A percentile compares a stretch with the other conserved stretches of the same genome.
These are phyloP conservation scores for Hyperoplus immaculatus DNA, from an alignment of 2,797 vertebrate genomes.

Conservation along the genomic window DNA sequence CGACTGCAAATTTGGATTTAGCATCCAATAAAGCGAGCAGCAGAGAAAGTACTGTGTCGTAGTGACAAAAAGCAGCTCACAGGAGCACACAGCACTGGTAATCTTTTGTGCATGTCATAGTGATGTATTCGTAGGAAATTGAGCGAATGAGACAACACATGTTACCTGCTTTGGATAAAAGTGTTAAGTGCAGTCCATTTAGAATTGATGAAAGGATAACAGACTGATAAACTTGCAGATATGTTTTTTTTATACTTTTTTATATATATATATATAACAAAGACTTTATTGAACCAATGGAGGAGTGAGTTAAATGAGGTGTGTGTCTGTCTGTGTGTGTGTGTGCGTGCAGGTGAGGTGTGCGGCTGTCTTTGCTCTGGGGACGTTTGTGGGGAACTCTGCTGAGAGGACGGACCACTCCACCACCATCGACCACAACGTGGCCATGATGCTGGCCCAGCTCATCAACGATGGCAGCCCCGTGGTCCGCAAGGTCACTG, in stretches of 20 bases:
- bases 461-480: constrained; percentile 97
- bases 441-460: constrained; percentile 98
- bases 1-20: constrained; percentile 42
- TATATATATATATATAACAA: no score
- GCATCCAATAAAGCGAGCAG: constrained; percentile 37
- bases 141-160: neutral
- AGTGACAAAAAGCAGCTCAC: constrained; percentile 25
- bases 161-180: no score
- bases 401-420: constrained; percentile 97
- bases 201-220: neutral
- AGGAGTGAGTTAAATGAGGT: neutral
- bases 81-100: constrained; percentile 19
- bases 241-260: no score
- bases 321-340: neutral
- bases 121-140: constrained; percentile 36
- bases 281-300: neutral
- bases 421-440: constrained; percentile 98
- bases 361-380: constrained; percentile 94
- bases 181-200: no score
- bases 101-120: constrained; percentile 16
- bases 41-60: constrained; percentile 42
- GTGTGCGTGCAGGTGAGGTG: constrained; percentile 90
- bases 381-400: constrained; percentile 97
- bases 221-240: neutral
- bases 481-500: constrained; percentile 93